Evolutionary conservation across 2,797 vertebrate species (phyloP), one percentile per base, ranked within the genome.

Genomic region (Liasis olivaceus): DNA sequence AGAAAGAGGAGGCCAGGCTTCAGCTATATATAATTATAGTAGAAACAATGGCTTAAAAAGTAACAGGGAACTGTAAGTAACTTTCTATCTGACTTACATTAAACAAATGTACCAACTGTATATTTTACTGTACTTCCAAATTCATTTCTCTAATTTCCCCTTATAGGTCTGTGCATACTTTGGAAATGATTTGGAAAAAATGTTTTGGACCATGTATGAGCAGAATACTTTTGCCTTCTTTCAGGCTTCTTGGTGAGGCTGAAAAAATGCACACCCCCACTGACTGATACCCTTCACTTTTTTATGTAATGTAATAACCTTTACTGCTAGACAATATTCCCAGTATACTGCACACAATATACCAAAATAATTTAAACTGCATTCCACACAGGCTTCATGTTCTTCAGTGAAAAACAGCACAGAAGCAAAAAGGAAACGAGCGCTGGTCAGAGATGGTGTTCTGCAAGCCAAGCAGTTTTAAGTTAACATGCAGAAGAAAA

Each of bases 11-110:
- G 51, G 63, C 92, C 84, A 58, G 93, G 90, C 28, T 9, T 60
- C 89, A 95, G 47, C 20, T 59, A 62, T 7, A 22, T 63, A 85
- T 88, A 31, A 94, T 89, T 93, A 93, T 89, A 85, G 88, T 1
- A 56, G 85, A 85, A 93, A 0, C 42, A 42, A 69, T 60, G 56
- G 20, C 93, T 90, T 2, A 28, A 66, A 66, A 62, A 62, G 22
- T 31, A 87, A 22, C 26, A 22, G 22, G 62, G 6, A 42, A 88
- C 31, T 77, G 9, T 91, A 31, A 11, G 17, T 92, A 31, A 11
- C 13, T 59, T 77, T 72, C 69, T 81, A 28, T 81, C 22, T 69
- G 59, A 81, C 66, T 42, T 90, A 47, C 9, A 81, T n/a, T 81
- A 60, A 84, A 62, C 14, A 51, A 28, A 58, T n/a, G 15, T 84